Percentiles rank a stretch among this genome's conserved stretches.
These are phyloP conservation scores for Macrostomum cliftonense DNA, from an alignment of 2,888 invertebrate genomes.

Conservation along the genomic window DNA sequence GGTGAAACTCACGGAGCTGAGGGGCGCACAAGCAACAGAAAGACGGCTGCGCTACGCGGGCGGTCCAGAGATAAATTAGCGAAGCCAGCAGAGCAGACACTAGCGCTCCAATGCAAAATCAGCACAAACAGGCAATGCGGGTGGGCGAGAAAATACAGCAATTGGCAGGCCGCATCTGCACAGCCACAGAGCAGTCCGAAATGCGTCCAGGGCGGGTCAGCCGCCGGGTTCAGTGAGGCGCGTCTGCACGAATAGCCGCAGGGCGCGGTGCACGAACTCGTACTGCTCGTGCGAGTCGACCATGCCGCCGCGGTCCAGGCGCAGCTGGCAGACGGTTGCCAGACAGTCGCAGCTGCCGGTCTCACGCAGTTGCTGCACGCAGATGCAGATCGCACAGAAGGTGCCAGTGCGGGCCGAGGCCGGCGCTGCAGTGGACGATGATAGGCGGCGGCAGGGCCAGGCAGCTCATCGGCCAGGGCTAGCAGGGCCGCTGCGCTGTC, in stretches of 20 bases:
- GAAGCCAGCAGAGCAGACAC: too few species aligned
- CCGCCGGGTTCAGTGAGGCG: too few species aligned
- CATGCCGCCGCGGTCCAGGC: conserved; percentile 76
- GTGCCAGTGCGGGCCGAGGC: conserved; percentile 81
- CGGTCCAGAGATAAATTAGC: too few species aligned
- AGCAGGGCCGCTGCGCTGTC: conserved; percentile 45
- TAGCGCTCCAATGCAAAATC: too few species aligned
- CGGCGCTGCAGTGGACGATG: conserved; percentile 49
- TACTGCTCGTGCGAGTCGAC: conserved; percentile 86
- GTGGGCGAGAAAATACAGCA: too few species aligned
- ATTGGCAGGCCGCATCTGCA: too few species aligned
- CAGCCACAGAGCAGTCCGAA: too few species aligned
- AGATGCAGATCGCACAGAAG: conserved; percentile 66
- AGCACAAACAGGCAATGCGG: too few species aligned
- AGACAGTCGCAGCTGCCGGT: conserved; percentile 68
- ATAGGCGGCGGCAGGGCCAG: conserved; percentile 22
- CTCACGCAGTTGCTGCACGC: conserved; percentile 64
- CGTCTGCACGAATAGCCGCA: conserved; percentile 27
- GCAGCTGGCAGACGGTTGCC: conserved; percentile 70
- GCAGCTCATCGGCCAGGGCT: conserved; percentile 63
- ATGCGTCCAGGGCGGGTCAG: too few species aligned
- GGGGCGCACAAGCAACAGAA: too few species aligned
- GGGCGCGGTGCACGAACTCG: conserved; percentile 69
- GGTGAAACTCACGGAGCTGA: too few species aligned
- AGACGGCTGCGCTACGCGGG: too few species aligned